Percentiles rank a stretch among this genome's conserved stretches.
Evolutionary conservation across 2,888 invertebrate species (phyloP).

Genomic region (Caenorhabditis japonica): DNA sequence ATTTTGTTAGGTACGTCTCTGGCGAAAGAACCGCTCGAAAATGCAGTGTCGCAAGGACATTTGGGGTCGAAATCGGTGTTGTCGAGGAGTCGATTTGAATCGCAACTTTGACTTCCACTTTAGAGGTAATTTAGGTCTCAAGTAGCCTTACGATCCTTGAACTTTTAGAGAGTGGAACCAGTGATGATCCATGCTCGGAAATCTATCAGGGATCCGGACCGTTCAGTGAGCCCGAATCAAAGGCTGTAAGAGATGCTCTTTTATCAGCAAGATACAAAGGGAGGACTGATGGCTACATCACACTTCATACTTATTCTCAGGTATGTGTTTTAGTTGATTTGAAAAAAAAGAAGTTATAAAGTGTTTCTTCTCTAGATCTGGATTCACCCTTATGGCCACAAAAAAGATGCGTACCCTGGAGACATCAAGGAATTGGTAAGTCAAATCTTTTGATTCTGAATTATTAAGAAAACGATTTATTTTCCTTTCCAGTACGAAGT

Average conservation of each 20-base stretch:
- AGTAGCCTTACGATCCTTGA: conserved; percentile 8
- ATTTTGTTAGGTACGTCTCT: conserved; percentile 69
- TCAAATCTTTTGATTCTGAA: neutral
- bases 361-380: conserved; percentile 66
- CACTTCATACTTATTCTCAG: conserved; percentile 76
- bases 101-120: conserved; percentile 77
- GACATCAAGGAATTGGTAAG: conserved; percentile 75
- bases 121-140: conserved; percentile 53
- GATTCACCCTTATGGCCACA: conserved; percentile 73
- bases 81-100: conserved; percentile 77
- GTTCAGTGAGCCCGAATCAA: conserved; percentile 77
- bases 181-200: conserved; percentile 76
- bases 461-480: neutral
- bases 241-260: conserved; percentile 74
- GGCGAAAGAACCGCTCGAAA: conserved; percentile 76
- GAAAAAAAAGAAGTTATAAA: neutral
- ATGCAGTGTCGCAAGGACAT: conserved; percentile 70
- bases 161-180: conserved; percentile 73
- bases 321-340: conserved; percentile 4
- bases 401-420: conserved; percentile 74
- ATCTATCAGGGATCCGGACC: conserved; percentile 75
- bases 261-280: conserved; percentile 69
- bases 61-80: conserved; percentile 75
- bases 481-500: conserved; percentile 68
- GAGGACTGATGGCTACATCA: conserved; percentile 72